A percentile compares a stretch with the other conserved stretches of the same genome.
Conservation (phyloP, 2,888 invertebrate genomes). For the Patella pellucida region DNA sequence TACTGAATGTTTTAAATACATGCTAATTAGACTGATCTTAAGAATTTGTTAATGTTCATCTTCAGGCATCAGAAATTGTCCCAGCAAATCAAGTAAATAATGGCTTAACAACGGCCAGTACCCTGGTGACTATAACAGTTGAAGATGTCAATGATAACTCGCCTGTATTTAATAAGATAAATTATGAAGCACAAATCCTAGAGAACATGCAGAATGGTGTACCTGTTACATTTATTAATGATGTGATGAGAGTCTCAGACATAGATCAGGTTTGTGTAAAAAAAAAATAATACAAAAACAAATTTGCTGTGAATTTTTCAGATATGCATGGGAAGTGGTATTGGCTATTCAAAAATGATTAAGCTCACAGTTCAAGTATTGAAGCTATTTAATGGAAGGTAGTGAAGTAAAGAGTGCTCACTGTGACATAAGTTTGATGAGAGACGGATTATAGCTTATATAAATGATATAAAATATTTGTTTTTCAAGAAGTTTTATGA, state of each 20-base stretch:
- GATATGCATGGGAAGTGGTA: not conserved
- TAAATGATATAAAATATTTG: no score
- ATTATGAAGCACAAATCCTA: slow-evolving; percentile 51
- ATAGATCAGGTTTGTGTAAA: slow-evolving; percentile 49
- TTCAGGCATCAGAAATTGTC: slow-evolving; percentile 67
- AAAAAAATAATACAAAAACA: not conserved
- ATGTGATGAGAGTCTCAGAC: slow-evolving; percentile 51
- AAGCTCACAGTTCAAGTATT: no score
- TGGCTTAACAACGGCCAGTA: slow-evolving; percentile 66
- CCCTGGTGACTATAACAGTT: slow-evolving; percentile 69
- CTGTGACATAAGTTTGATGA: no score
- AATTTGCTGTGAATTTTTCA: slow-evolving; percentile 14
- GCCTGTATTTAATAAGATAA: slow-evolving; percentile 73
- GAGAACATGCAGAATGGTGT: slow-evolving; percentile 62
- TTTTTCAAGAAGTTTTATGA: not conserved
- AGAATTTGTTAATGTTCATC: no score
- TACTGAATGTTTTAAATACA: no score
- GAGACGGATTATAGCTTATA: no score
- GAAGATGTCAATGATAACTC: slow-evolving; percentile 75
- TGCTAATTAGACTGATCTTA: no score
- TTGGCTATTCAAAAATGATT: no score
- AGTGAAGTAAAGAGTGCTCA: no score
- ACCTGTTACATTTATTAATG: slow-evolving; percentile 50
- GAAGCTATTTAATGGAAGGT: no score
- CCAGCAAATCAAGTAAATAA: slow-evolving; percentile 41